A percentile compares a stretch with the other conserved stretches of the same genome.
phyloP scores from a whole-genome alignment of 2,113 vertebrate species.

The Cebus imitator region DNA sequence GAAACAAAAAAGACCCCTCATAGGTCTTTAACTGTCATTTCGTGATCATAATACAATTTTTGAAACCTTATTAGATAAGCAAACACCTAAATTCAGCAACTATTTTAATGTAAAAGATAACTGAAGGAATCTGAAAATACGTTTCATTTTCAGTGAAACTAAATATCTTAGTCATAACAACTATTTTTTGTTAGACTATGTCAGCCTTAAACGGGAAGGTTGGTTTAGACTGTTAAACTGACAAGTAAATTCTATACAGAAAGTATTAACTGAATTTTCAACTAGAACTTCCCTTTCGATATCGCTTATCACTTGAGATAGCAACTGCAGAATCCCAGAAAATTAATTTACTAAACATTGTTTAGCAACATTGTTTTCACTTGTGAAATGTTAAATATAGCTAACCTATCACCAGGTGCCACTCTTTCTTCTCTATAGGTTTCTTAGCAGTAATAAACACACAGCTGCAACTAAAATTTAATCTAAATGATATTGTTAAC shows the following conservation, averaged over 20 bases:
- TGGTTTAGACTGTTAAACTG: constrained; percentile 47
- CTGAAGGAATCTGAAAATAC: constrained; percentile 1
- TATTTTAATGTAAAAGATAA: background rate
- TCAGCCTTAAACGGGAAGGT: constrained; percentile 25
- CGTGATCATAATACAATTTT: background rate
- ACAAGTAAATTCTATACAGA: constrained; percentile 54
- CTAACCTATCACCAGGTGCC: constrained; percentile 31
- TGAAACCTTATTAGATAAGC: background rate
- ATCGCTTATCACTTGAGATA: background rate
- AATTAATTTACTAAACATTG: constrained; percentile 18
- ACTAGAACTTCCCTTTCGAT: constrained; percentile 54
- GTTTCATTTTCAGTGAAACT: constrained; percentile 58
- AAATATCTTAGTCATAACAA: constrained; percentile 61
- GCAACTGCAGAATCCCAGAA: background rate
- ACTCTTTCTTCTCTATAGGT: constrained; percentile 33
- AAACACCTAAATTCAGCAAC: background rate
- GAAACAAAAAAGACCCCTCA: background rate
- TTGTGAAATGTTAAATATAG: constrained; percentile 44
- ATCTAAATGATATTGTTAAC: background rate
- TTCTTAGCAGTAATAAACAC: constrained; percentile 21
- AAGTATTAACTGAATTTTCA: constrained; percentile 68
- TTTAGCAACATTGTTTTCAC: constrained; percentile 39
- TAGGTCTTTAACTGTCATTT: background rate
- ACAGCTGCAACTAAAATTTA: background rate
- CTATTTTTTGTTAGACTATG: background rate